Evolutionary conservation across 2,113 vertebrate genomes (phyloP), one percentile per base, ranked within the genome.

Genomic region (Parotia lawesii): DNA sequence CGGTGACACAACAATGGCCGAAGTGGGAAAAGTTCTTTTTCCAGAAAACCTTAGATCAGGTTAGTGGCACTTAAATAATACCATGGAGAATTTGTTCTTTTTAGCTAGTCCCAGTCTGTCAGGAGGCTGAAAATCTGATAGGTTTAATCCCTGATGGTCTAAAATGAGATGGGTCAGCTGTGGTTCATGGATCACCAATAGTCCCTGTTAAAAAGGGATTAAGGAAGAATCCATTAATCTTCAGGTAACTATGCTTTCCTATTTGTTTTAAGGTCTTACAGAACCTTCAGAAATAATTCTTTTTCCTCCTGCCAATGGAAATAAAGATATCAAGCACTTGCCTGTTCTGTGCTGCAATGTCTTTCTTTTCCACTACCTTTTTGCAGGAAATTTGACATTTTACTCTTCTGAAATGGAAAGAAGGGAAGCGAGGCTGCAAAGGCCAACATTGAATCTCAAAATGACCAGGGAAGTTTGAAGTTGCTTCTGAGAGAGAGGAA

Each of bases 1-100:
- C 0, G 0, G 7, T 42, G 42, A 29, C 28, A 29, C 0, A 16
- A 23, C 27, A 56, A 5, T 29, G 53, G 45, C 35, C 1, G 8
- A 76, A 57, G 29, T 12, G 8, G 23, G 33, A 47, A 65, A 94
- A 81, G 4, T 27, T 72, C 35, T 42, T 85, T 87, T 70, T 58
- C 24, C 45, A 85, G 53, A 75, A 69, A 66, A 37, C 16, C 15
- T 51, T 57, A 81, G 31, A 25, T 54, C 9, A n/a, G 29, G 11
- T 69, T 93, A 62, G 35, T 62, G 70, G 73, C 42, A 42, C 19
- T 75, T 84, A 74, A 79, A 44, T 62, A 86, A 66, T 53, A 31
- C 24, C 5, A 11, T 5, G 8, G 33, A 37, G 31, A 66, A 85
- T 44, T 82, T 15, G 18, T 76, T 83, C 47, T 79, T 73, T 89